Percentiles rank a stretch among this genome's conserved stretches.
phyloP scores from a whole-genome alignment of 2,888 invertebrate species.

The Tromatobia lineatoria region DNA sequence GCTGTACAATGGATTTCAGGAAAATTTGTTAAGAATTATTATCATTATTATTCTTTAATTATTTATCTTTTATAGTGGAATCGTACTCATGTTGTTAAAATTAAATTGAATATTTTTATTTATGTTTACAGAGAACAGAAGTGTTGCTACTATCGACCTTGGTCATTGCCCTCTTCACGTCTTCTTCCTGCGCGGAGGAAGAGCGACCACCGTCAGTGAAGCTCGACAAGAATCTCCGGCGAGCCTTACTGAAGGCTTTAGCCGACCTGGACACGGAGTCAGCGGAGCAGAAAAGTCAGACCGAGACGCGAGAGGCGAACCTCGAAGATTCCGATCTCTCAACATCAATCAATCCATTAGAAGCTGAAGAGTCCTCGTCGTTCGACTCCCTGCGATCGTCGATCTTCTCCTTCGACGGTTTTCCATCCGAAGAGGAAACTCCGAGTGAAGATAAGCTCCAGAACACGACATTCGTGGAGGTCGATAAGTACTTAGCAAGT shows the following conservation, averaged over 20 bases:
- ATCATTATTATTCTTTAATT: too few species aligned
- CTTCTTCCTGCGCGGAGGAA: slow-evolving; percentile 63
- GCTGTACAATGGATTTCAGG: not conserved
- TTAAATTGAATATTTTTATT: not conserved
- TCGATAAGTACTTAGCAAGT: slow-evolving; percentile 75
- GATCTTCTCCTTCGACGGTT: slow-evolving; percentile 78
- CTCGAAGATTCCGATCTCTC: slow-evolving; percentile 32
- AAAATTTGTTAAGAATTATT: too few species aligned
- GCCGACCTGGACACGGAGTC: slow-evolving; percentile 91
- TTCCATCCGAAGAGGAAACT: slow-evolving; percentile 77
- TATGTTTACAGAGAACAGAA: slow-evolving; percentile 72
- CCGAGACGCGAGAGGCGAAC: slow-evolving; percentile 10
- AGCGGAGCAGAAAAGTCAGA: slow-evolving; percentile 82
- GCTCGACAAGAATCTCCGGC: slow-evolving; percentile 91
- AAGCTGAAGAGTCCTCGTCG: not conserved
- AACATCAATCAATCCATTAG: not conserved
- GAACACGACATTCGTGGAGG: slow-evolving; percentile 81
- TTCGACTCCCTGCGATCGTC: slow-evolving; percentile 62
- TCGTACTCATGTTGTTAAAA: too few species aligned
- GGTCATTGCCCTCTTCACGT: slow-evolving; percentile 67
- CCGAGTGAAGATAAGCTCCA: slow-evolving; percentile 83
- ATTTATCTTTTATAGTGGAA: too few species aligned
- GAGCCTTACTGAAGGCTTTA: slow-evolving; percentile 91
- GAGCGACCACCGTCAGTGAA: slow-evolving; percentile 87
- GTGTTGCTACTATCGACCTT: slow-evolving; percentile 70